Evolutionary conservation across 2,113 vertebrate species (phyloP).

Genomic region (Scortum barcoo): DNA sequence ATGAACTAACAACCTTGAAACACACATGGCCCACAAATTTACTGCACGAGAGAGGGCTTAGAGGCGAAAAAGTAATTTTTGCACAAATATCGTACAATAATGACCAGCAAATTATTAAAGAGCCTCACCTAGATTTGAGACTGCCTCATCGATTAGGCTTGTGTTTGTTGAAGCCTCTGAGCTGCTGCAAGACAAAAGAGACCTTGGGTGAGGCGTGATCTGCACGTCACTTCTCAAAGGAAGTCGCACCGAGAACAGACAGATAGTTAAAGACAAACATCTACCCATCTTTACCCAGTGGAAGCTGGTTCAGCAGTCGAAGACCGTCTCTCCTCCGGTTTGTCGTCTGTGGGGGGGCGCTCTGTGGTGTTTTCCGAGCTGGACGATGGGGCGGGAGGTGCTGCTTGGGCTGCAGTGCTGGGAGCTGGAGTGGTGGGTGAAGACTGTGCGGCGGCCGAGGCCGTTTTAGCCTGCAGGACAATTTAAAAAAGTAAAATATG

Average conservation of each 20-base stretch:
- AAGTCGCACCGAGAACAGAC: not conserved
- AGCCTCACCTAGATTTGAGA: slow-evolving; percentile 92
- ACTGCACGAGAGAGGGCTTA: no score
- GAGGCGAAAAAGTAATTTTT: not conserved
- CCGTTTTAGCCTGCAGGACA: slow-evolving; percentile 88
- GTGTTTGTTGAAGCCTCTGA: slow-evolving; percentile 87
- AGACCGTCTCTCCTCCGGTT: slow-evolving; percentile 82
- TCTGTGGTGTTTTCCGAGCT: slow-evolving; percentile 77
- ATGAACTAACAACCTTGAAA: not conserved
- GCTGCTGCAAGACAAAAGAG: slow-evolving; percentile 85
- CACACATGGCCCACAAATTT: not conserved
- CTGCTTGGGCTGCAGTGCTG: slow-evolving; percentile 70
- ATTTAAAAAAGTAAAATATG: not conserved
- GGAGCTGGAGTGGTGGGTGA: slow-evolving; percentile 68
- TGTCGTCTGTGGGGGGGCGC: slow-evolving; percentile 82
- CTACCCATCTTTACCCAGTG: slow-evolving; percentile 70
- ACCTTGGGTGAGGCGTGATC: slow-evolving; percentile 11
- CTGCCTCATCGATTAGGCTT: slow-evolving; percentile 95
- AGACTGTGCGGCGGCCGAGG: slow-evolving; percentile 77
- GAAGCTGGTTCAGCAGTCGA: slow-evolving; percentile 79
- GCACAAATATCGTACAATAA: not conserved
- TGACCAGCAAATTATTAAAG: not conserved
- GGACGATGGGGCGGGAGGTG: slow-evolving; percentile 76
- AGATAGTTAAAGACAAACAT: slow-evolving; percentile 8
- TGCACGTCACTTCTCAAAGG: not conserved